Evolutionary conservation across 2,888 invertebrate species (phyloP), one percentile per base, ranked within the genome.

Genomic region (Psylliodes chrysocephalus): DNA sequence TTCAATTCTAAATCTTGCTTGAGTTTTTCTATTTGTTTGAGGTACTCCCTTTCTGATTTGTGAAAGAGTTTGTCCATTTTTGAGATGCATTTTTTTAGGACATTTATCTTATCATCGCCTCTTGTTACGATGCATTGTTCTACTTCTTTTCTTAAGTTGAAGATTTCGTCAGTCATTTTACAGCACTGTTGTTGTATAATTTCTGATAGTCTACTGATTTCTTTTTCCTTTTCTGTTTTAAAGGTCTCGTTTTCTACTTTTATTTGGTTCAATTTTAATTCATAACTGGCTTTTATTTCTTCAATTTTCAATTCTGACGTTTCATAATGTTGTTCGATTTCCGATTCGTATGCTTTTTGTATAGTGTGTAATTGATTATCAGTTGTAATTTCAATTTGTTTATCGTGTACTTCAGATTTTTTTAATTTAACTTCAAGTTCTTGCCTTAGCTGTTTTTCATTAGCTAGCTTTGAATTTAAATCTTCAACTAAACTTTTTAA

Each of bases 1-100:
- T 75, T 77, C 19, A 75, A 49, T 33, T 73, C 73, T 14, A 79
- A 19, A 42, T 78, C 77, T 46, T 75, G 73, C 53, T 70, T 75
- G 3, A 79, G 49, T 53, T 70, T 75, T 46, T 75, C 71, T 10
- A 79, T 73, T 54, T 76, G 73, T 60, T 73, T 75, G 12, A 70
- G 52, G 61, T 78, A 78, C 35, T 78, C 75, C 52, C 71, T 75
- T 63, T 79, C 78, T 4, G 77, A 74, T 66, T 71, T 77, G 42
- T 73, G 71, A 22, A 76, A 76, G 2, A 77, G 66, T 66, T 70
- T 76, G 33, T 79, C 78, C 76, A 79, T 76, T 71, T 78, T 78
- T 4, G 75, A 73, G n/a, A 78, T 71, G 60, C 77, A 78, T 52
- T 73, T 74, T 63, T 76, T 73, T 2, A 78, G 63, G 40, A 76